Evolutionary conservation across 2,113 vertebrate genomes (phyloP), one percentile per base, ranked within the genome.

Genomic region (Etia nguti): DNA sequence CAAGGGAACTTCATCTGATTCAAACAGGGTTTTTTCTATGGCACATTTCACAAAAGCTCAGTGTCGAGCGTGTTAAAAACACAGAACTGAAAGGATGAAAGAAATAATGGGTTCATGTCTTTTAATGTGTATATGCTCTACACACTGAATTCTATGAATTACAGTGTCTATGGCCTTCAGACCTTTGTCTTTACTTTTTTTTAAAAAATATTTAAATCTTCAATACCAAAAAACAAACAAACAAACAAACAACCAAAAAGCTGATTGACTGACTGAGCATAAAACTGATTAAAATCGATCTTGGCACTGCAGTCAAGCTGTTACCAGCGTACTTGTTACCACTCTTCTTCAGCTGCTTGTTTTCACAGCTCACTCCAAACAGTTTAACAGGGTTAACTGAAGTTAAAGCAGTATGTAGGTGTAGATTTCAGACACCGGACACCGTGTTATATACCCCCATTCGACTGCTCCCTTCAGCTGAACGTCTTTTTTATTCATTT

Each of bases 151-250:
- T 31, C 24, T 20, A 26, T 20, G 16, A 75, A 75, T 75, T 29
- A 55, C 52, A 22, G 43, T 50, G 70, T 29, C 2, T 26, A 31
- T 8, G 43, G 10, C 70, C 4, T 31, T 50, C 26, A 50, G 43
- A 31, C 3, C 16, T 29, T 75, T 75, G 2, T 38, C 10, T 65
- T 24, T 43, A 24, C 13, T 73, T 48, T 4, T 18, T 22, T n/a
- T 62, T 0, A 1, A 22, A 4, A 26, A 11, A 6, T 1, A 2
- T 4, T 1, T 22, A 10, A 4, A 3, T 0, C 10, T 77, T 4
- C 10, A 50, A 50, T 31, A 50, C 43, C 43, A 50, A 18, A 20
- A 77, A 13, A 10, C 26, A 29, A 75, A 10, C 6, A 29, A 29
- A 4, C 10, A 50, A 48, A 48, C 3, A 48, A 75, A 12, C 24